A percentile compares a stretch with the other conserved stretches of the same genome.
Conservation (phyloP, 2,113 vertebrate genomes). For the Lonchura striata region DNA sequence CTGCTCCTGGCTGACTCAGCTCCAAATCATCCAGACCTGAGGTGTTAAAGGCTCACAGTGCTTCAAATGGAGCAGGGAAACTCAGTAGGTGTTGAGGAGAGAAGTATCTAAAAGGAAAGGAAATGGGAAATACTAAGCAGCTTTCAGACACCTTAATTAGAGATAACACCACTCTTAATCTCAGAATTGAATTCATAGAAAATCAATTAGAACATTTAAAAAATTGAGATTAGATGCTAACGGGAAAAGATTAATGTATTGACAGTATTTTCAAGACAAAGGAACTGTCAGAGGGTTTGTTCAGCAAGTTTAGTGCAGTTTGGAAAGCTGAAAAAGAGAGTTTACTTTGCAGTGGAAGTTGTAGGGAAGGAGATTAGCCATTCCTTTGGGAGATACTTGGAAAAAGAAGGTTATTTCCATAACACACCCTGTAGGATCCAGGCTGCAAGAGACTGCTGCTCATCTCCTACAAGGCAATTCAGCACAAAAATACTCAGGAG, state of each 20-base stretch:
- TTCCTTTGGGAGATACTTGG: background rate
- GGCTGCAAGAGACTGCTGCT: background rate
- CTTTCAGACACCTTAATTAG: conserved; percentile 54
- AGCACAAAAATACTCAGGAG: background rate
- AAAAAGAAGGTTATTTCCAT: background rate
- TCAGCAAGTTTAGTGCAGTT: background rate
- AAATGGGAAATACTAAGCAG: conserved; percentile 26
- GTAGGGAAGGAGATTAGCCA: background rate
- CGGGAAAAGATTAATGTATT: conserved; percentile 33
- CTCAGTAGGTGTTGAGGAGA: background rate
- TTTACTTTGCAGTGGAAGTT: background rate
- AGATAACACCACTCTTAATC: conserved; percentile 31
- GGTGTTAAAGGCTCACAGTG: background rate
- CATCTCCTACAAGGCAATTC: background rate
- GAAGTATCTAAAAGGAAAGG: conserved; percentile 13
- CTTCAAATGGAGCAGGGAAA: background rate
- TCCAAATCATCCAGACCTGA: background rate
- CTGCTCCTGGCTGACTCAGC: background rate
- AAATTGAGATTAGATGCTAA: conserved; percentile 51
- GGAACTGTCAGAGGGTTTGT: background rate
- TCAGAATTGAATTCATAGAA: conserved; percentile 45
- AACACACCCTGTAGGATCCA: background rate
- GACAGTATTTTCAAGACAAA: conserved; percentile 5
- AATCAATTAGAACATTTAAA: conserved; percentile 58
- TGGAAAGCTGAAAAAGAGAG: background rate